phyloP scores from a whole-genome alignment of 1,140 invertebrate species.

The Monomorium pharaonis region DNA sequence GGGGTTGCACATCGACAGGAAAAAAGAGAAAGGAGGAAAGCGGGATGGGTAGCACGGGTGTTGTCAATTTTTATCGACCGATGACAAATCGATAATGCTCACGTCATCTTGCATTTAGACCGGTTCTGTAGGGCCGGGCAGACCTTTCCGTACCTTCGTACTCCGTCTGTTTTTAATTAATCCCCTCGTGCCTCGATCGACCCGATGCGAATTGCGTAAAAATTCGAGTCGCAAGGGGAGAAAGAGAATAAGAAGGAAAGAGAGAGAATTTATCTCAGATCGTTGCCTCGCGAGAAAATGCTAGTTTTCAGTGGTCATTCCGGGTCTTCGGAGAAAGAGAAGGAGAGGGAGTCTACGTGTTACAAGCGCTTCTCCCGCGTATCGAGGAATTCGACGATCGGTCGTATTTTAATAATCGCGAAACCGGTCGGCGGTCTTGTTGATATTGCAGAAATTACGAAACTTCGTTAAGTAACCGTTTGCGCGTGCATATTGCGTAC shows the following conservation, averaged over 20 bases:
- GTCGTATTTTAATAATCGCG: neutral
- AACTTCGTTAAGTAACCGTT: constrained; percentile 25
- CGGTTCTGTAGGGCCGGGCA: constrained; percentile 44
- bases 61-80: constrained; percentile 38
- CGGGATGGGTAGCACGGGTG: neutral
- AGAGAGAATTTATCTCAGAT: neutral
- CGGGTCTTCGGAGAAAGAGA: neutral
- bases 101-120: constrained; percentile 56
- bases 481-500: neutral
- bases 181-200: constrained; percentile 29
- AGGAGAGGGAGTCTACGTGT: neutral
- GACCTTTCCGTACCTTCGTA: neutral
- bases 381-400: constrained; percentile 5
- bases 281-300: neutral
- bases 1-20: neutral
- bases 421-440: constrained; percentile 7
- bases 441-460: constrained; percentile 7
- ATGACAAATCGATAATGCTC: constrained; percentile 66
- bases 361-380: neutral
- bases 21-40: constrained; percentile 4
- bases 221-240: neutral
- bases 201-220: neutral
- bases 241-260: neutral
- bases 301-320: neutral
- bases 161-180: constrained; percentile 60